Evolutionary conservation across 2,888 invertebrate genomes (phyloP), one percentile per base, ranked within the genome.

Genomic region (Laspeyria flexula): DNA sequence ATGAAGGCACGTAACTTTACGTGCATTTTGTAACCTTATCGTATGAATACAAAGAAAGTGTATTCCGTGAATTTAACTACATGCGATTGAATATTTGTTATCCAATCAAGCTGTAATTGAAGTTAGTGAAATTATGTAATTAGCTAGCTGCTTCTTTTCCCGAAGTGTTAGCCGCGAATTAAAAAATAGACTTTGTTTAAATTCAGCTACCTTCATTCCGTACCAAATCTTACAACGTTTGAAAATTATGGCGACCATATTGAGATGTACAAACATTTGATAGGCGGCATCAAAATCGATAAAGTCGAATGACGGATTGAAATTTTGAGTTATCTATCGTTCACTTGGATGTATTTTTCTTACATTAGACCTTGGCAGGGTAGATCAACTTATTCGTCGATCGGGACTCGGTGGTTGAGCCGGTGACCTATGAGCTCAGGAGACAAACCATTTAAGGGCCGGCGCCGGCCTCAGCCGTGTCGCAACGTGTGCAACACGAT

Each of bases 401-500:
- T 11, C 49, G 67, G 65, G 73, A 76, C 65, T 60, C 70, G 62
- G 65, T 63, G 72, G 71, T 63, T 67, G 75, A 55, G 64, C 78
- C 64, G 71, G 81, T 89, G 89, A 89, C 89, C 88, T 89, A 87
- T 85, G 86, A 84, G 86, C 78, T 82, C 85, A 82, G 83, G 81
- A 82, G 83, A 73, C 83, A 67, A 49, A 59, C 85, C 85, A 69
- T 88, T 77, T 87, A 89, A 75, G 90, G 89, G 60, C 79, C 77
- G 89, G 85, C 90, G 90, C 88, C 89, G 78, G 69, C 72, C 71
- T 70, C 66, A 46, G 67, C 70, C 60, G 65, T 83, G 78, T 77
- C 70, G 86, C 71, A 85, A 83, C 71, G 53, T 67, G 57, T 55
- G 45, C 38, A 46, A 45, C 63, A 52, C 66, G 55, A 69, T 56